Conservation (phyloP, 2,797 vertebrate genomes). For the Sebastes flavidus region DNA sequence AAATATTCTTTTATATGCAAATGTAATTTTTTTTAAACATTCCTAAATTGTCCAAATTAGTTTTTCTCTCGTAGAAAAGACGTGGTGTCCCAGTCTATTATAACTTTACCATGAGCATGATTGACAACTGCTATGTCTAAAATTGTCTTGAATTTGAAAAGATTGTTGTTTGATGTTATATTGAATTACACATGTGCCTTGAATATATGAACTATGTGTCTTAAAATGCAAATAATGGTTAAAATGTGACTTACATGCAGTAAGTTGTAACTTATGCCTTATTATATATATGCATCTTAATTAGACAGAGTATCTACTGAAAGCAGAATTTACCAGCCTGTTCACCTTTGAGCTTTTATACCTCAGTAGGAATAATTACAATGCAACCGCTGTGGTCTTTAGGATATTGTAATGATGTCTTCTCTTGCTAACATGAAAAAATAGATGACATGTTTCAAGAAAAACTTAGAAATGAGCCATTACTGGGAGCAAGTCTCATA, state of each 20-base stretch:
- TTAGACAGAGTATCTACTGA: background rate
- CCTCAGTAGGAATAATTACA: slow-evolving; percentile 1
- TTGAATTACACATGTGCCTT: slow-evolving; percentile 54
- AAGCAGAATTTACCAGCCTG: background rate
- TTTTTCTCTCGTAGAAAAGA: background rate
- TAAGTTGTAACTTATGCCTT: slow-evolving; percentile 5
- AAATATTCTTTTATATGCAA: background rate
- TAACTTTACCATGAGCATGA: background rate
- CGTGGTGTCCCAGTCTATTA: background rate
- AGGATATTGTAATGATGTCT: background rate
- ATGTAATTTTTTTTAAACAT: slow-evolving; percentile 26
- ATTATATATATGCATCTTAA: slow-evolving; percentile 11
- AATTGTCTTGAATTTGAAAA: background rate
- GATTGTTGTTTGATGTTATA: background rate
- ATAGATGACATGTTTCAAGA: background rate
- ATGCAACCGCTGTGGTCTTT: slow-evolving; percentile 1
- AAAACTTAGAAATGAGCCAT: background rate
- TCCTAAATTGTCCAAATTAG: slow-evolving; percentile 39
- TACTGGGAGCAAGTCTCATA: background rate
- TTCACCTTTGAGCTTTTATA: background rate
- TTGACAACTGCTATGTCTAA: background rate
- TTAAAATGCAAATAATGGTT: slow-evolving; percentile 36
- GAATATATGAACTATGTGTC: slow-evolving; percentile 38
- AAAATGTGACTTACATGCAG: background rate
- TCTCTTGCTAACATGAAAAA: background rate